Conservation (phyloP, 2,797 vertebrate species). For the Microcaecilia unicolor region DNA sequence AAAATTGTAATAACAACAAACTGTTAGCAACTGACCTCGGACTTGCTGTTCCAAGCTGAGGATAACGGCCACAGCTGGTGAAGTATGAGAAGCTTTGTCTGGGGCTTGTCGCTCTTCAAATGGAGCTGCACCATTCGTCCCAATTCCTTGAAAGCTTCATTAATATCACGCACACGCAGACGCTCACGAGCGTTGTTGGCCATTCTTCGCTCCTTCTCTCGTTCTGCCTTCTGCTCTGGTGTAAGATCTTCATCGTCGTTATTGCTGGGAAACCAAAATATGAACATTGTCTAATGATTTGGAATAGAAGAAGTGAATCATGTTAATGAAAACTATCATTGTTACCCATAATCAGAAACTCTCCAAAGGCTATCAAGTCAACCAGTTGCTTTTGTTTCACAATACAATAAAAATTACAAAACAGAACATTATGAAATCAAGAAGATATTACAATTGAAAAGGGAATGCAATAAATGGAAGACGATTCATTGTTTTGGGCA, state of each 20-base stretch:
- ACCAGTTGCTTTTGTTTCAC: too few relatives aligned
- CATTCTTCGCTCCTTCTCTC: constrained; percentile 86
- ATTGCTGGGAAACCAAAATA: constrained; percentile 60
- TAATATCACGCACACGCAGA: constrained; percentile 90
- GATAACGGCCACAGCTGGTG: constrained; percentile 96
- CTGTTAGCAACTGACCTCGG: constrained; percentile 63
- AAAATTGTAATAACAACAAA: too few relatives aligned
- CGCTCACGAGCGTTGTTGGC: constrained; percentile 92
- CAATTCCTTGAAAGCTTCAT: constrained; percentile 94
- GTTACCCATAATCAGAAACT: too few relatives aligned
- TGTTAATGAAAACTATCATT: too few relatives aligned
- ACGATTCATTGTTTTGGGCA: too few relatives aligned
- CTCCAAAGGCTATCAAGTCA: too few relatives aligned
- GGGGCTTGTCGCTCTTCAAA: constrained; percentile 94
- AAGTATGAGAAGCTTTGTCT: constrained; percentile 92
- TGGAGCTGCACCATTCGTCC: constrained; percentile 95
- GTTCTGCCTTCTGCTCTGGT: constrained; percentile 91
- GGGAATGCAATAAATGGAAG: too few relatives aligned
- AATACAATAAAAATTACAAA: too few relatives aligned
- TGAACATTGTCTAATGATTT: constrained; percentile 30
- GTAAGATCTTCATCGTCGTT: constrained; percentile 91
- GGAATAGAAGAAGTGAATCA: not conserved
- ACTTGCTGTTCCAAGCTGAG: constrained; percentile 97
- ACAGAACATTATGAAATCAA: too few relatives aligned
- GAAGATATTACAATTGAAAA: too few relatives aligned